Conservation (phyloP, 2,888 invertebrate species). For the Meandrusa payeni region DNA sequence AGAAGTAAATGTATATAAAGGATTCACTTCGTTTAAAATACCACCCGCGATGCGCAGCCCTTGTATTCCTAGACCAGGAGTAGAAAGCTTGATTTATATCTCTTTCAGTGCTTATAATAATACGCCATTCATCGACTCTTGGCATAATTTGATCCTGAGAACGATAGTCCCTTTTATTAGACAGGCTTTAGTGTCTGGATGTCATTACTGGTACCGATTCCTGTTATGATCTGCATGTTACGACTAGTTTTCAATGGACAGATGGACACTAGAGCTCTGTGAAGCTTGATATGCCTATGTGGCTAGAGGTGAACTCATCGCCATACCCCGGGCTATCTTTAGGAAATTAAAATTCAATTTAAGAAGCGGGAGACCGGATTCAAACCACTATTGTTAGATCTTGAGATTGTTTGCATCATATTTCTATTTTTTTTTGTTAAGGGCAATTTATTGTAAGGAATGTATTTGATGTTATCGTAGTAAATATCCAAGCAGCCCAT, state of each 20-base stretch:
- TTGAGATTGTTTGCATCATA: too few relatives aligned
- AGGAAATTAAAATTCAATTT: too few relatives aligned
- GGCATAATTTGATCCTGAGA: constrained; percentile 30
- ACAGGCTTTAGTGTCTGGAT: constrained; percentile 28
- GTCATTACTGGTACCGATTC: constrained; percentile 23
- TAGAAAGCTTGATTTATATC: constrained; percentile 24
- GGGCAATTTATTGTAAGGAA: too few relatives aligned
- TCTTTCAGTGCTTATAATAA: constrained; percentile 29
- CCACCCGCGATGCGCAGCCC: constrained; percentile 25
- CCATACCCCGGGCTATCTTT: too few relatives aligned
- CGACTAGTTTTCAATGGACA: constrained; percentile 27
- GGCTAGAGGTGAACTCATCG: too few relatives aligned
- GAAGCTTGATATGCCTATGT: too few relatives aligned
- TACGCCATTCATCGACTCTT: constrained; percentile 28
- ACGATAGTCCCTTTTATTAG: constrained; percentile 26
- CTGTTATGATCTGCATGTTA: constrained; percentile 20
- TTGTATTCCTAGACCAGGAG: constrained; percentile 17
- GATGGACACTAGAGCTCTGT: too few relatives aligned
- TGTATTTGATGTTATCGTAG: too few relatives aligned
- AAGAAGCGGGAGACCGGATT: too few relatives aligned
- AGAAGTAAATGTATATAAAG: constrained; percentile 15
- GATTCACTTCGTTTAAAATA: constrained; percentile 9
- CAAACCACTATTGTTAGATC: too few relatives aligned
- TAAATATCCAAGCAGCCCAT: too few relatives aligned
- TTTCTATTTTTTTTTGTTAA: too few relatives aligned